Evolutionary conservation across 2,113 vertebrate genomes (phyloP), one percentile per base, ranked within the genome.

Genomic region (Plotosus lineatus): DNA sequence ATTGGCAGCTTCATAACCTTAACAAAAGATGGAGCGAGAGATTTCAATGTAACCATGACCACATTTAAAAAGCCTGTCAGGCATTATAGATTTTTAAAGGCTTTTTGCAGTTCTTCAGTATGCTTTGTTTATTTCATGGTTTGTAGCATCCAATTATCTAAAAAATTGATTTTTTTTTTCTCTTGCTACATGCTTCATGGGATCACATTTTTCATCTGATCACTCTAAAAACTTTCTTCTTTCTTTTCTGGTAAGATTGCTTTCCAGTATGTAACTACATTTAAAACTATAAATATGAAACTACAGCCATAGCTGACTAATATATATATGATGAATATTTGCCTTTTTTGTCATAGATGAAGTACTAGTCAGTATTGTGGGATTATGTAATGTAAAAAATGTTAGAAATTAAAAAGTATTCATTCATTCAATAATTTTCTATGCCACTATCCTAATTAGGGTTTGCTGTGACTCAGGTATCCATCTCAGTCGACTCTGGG

Each of bases 81-180:
- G 33, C 73, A 80, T 48, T 85, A 85, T 86, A 71, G 85, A 86
- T 84, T 82, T 86, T 72, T 26, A 21, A 69, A 66, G 42, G 40
- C 33, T 60, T 28, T 66, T 31, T 33, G 55, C 80, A 38, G 73
- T 84, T 75, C 79, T 83, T 78, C 42, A 80, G 26, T 72, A 58
- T 80, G 51, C 56, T 51, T 77, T 75, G 81, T 85, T 65, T 81
- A 73, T 86, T 78, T 82, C 79, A 84, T 82, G 79, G 69, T 79
- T 86, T 82, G 75, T 71, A 79, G 74, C 63, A 60, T 81, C 72
- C 75, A 8, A 81, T 86, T 86, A 84, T 79, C 58, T 84, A 84
- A 82, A 77, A 80, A 82, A 79, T 82, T 51, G 72, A 84, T 79
- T 86, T 81, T 68, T 66, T 77, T n/a, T 46, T 12, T 51, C 81